Percentiles rank a stretch among this genome's conserved stretches.
phyloP scores from a whole-genome alignment of 1,140 invertebrate species.

The Acromyrmex heyeri region DNA sequence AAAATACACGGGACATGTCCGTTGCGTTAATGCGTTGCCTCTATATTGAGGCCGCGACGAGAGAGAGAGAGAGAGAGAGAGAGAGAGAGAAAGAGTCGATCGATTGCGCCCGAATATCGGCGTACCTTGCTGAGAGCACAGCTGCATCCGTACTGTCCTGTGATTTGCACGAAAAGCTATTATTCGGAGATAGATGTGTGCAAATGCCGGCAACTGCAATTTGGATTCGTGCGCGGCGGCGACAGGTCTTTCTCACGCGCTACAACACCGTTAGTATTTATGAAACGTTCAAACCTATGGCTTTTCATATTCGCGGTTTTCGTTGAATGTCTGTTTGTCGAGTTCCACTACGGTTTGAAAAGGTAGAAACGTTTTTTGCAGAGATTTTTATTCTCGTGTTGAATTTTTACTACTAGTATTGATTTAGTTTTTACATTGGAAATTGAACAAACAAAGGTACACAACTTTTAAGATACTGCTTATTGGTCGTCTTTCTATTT shows the following conservation, averaged over 20 bases:
- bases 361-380: neutral
- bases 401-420: neutral
- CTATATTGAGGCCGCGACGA: constrained; percentile 20
- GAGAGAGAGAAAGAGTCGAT: constrained; percentile 1
- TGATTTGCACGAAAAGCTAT: constrained; percentile 57
- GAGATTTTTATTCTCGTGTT: neutral
- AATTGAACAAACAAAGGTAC: neutral
- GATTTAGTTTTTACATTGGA: neutral
- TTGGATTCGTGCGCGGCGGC: constrained; percentile 4
- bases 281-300: constrained; percentile 13
- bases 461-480: neutral
- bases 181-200: constrained; percentile 41
- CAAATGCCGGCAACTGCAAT: constrained; percentile 45
- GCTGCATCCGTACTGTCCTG: constrained; percentile 29
- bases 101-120: constrained; percentile 40
- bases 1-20: constrained; percentile 48
- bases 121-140: constrained; percentile 20
- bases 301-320: constrained; percentile 10
- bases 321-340: constrained; percentile 12
- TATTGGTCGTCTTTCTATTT: neutral
- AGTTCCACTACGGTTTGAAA: neutral
- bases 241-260: constrained; percentile 19
- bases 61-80: neutral
- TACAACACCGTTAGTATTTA: constrained; percentile 22
- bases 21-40: constrained; percentile 46